Evolutionary conservation across 2,797 vertebrate genomes (phyloP), one percentile per base, ranked within the genome.

Genomic region (Erethizon dorsatum): DNA sequence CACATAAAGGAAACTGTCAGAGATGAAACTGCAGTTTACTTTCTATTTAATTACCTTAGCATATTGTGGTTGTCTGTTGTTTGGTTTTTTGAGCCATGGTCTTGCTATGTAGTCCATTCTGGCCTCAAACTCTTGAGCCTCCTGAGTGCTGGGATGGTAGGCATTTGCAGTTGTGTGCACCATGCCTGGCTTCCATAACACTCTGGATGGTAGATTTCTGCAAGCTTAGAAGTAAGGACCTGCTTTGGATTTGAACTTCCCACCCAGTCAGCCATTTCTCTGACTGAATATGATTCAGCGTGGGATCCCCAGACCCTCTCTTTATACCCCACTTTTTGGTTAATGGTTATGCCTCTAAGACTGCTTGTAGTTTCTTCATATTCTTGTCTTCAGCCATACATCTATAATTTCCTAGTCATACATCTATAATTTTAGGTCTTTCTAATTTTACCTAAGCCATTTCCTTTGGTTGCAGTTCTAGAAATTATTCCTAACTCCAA

Each of bases 401-500:
- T 15, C 45, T 24, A 26, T 73, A 73, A 73, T 22, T 67, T 67
- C 4, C 28, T 86, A 28, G 33, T 61, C 52, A 20, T 73, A n/a
- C 9, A 37, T 75, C 24, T 54, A 2, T 71, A 78, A 69, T 91
- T 91, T 83, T 31, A 80, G 15, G 18, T 63, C 33, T 78, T 94
- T 71, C 7, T 75, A 52, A 79, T 96, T 91, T 89, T 17, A 45
- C 45, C 56, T 78, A 78, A 85, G 63, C 61, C 33, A 56, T 73
- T 90, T 88, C 69, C 20, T 88, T 83, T 47, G n/a, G 31, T 67
- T 95, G 3, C 33, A 73, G 57, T 96, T 63, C 77, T 20, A 69
- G 77, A 96, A 90, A 69, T 59, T 97, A 88, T 56, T 92, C 31
- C 47, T 91, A 24, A 50, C n/a, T 79, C 89, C n/a, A 80, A 75